Conservation (phyloP, 2,888 invertebrate species). For the Synanthedon andrenaeformis region DNA sequence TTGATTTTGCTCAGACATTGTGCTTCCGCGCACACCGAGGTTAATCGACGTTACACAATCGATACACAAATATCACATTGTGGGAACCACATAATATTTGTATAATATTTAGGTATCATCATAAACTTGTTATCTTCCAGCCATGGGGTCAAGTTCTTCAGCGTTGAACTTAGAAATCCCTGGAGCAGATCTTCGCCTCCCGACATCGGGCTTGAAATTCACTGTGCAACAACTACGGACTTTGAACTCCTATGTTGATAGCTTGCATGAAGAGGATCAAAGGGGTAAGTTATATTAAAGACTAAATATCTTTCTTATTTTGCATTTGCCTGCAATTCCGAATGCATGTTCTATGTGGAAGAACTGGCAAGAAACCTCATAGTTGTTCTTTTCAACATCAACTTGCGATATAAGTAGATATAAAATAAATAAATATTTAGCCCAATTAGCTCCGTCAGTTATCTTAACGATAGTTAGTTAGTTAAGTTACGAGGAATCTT, state of each 20-base stretch:
- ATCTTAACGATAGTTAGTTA: no score
- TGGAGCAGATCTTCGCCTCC: constrained; percentile 51
- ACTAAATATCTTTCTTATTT: background rate
- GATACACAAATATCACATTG: constrained; percentile 3
- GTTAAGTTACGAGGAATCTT: no score
- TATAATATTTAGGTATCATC: background rate
- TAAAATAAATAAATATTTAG: no score
- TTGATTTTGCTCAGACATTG: constrained; percentile 32
- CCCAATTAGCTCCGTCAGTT: no score
- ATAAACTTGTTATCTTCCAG: background rate
- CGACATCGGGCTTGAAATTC: constrained; percentile 47
- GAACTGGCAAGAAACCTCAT: no score
- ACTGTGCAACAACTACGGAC: constrained; percentile 40
- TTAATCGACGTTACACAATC: constrained; percentile 23
- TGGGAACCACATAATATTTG: background rate
- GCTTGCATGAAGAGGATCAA: constrained; percentile 49
- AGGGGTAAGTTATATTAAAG: constrained; percentile 28
- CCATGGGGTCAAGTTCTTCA: constrained; percentile 56
- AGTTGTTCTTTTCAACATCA: no score
- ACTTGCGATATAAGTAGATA: no score
- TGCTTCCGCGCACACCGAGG: constrained; percentile 22
- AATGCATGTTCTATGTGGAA: no score
- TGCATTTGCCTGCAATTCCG: background rate
- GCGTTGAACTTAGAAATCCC: constrained; percentile 37
- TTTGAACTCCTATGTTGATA: constrained; percentile 47